A percentile compares a stretch with the other conserved stretches of the same genome.
These are phyloP conservation scores for Zygogramma bicolorata DNA, from an alignment of 2,888 invertebrate species.

Conservation along the genomic window DNA sequence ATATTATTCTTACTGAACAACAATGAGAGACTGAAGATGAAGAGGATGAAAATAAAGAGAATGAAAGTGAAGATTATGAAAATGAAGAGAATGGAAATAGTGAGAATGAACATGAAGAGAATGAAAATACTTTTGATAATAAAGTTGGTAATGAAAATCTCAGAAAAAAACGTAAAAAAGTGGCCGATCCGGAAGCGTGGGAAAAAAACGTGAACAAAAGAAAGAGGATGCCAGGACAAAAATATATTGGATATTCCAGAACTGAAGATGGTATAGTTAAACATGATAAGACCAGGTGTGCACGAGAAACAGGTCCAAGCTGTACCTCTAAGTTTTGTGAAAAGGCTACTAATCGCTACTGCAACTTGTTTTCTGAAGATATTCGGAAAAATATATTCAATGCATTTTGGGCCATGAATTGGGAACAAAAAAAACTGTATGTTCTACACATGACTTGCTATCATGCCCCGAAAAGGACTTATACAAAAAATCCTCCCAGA, in stretches of 20 bases:
- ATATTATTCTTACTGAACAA: neutral
- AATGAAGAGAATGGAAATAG: neutral
- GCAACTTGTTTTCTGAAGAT: neutral
- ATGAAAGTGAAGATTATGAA: too few species aligned
- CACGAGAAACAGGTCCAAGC: neutral
- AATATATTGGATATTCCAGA: neutral
- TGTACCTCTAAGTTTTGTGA: neutral
- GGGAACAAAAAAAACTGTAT: neutral
- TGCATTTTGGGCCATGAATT: neutral
- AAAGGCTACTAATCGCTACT: neutral
- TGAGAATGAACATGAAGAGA: neutral
- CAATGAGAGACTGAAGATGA: neutral
- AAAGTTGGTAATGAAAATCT: neutral
- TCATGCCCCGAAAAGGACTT: neutral
- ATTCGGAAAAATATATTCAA: neutral
- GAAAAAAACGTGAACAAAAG: neutral
- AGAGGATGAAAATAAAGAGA: neutral
- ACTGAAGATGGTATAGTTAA: neutral
- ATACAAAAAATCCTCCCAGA: neutral
- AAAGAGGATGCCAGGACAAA: neutral
- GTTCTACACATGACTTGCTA: slow-evolving; percentile 1
- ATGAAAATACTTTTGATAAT: neutral
- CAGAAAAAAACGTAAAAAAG: neutral
- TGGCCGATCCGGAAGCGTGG: neutral
- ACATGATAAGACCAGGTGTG: neutral